Percentiles rank a stretch among this genome's conserved stretches.
These are phyloP conservation scores for Callosobruchus maculatus DNA, from an alignment of 2,888 invertebrate species.

Conservation along the genomic window DNA sequence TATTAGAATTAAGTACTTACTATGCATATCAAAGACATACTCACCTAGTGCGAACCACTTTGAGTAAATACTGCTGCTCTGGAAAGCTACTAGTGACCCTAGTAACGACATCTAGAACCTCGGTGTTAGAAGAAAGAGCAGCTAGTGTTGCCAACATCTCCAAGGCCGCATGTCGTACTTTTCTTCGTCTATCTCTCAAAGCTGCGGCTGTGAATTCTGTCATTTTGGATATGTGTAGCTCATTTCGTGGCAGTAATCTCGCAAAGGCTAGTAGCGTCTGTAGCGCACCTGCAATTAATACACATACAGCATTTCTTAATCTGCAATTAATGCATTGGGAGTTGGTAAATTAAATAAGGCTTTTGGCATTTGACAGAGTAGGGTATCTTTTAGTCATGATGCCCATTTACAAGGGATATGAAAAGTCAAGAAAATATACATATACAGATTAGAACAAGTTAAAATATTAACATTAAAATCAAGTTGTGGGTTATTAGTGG, in stretches of 20 bases:
- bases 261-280: conserved; percentile 64
- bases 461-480: too few species aligned
- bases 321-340: too few species aligned
- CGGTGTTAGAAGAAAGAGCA: conserved; percentile 63
- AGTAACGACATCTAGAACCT: conserved; percentile 64
- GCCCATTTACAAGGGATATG: too few species aligned
- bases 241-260: conserved; percentile 74
- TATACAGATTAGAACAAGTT: too few species aligned
- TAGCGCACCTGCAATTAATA: conserved; percentile 31
- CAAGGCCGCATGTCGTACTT: conserved; percentile 73
- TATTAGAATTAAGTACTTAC: too few species aligned
- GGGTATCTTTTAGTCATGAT: too few species aligned
- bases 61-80: conserved; percentile 60
- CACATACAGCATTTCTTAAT: too few species aligned
- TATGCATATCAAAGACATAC: too few species aligned
- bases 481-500: too few species aligned
- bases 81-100: conserved; percentile 42
- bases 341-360: too few species aligned
- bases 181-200: conserved; percentile 60
- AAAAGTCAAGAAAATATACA: too few species aligned
- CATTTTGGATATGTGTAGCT: conserved; percentile 57
- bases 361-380: too few species aligned
- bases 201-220: conserved; percentile 41
- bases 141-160: conserved; percentile 77
- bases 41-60: conserved; percentile 68